Conservation (phyloP, 2,113 vertebrate genomes). For the Probosciger aterrimus region DNA sequence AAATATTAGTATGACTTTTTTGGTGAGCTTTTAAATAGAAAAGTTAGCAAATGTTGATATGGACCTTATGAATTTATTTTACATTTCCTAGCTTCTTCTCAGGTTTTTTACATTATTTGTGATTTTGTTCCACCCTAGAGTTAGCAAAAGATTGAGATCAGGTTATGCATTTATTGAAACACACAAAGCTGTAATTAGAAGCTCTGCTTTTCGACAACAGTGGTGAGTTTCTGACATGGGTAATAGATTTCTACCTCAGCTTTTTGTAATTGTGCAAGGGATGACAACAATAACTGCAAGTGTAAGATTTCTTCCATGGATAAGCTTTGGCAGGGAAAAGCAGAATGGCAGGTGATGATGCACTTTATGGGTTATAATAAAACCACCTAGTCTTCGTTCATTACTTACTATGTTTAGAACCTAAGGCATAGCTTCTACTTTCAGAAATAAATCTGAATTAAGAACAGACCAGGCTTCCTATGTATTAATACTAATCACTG, state of each 20-base stretch:
- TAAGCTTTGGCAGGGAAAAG: conserved; percentile 8
- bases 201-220: neutral
- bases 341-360: neutral
- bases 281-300: neutral
- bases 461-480: neutral
- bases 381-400: neutral
- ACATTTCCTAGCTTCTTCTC: conserved; percentile 29
- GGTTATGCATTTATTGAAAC: neutral
- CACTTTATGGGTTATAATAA: neutral
- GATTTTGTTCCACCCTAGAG: conserved; percentile 17
- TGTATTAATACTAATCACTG: neutral
- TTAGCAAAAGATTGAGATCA: conserved; percentile 19
- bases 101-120: conserved; percentile 40
- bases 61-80: conserved; percentile 4
- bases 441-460: neutral
- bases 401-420: neutral
- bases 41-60: neutral
- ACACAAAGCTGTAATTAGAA: conserved; percentile 42
- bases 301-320: conserved; percentile 5
- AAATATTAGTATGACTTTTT: neutral
- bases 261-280: neutral
- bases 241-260: neutral
- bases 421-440: neutral
- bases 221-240: neutral
- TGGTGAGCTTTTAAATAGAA: neutral